Evolutionary conservation across 2,797 vertebrate species (phyloP).

Genomic region (Perodicticus potto): DNA sequence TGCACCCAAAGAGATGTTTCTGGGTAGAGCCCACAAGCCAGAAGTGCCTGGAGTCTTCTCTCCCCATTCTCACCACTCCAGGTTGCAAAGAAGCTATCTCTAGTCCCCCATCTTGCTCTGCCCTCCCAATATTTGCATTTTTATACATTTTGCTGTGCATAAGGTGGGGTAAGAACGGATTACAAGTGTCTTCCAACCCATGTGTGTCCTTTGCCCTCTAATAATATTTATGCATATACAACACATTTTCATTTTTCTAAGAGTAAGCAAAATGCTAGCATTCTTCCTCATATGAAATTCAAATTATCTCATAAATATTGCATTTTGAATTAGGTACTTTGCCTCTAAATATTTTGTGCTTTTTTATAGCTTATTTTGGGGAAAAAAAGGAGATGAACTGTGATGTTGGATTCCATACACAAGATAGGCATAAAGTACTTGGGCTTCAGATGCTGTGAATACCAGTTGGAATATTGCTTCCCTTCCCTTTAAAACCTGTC

Average conservation of each 20-base stretch:
- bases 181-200: conserved; percentile 17
- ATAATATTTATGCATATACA: conserved; percentile 67
- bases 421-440: conserved; percentile 59
- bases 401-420: conserved; percentile 54
- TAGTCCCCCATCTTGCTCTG: no score
- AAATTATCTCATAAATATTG: conserved; percentile 77
- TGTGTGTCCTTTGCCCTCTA: conserved; percentile 47
- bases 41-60: no score
- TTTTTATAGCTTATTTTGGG: conserved; percentile 57
- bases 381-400: conserved; percentile 36
- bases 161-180: conserved; percentile 10
- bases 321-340: conserved; percentile 74
- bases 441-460: conserved; percentile 62
- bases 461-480: conserved; percentile 66
- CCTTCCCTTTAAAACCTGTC: conserved; percentile 51
- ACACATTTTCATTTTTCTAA: conserved; percentile 71
- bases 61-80: no score
- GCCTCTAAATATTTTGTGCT: conserved; percentile 73
- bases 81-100: no score
- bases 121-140: not conserved
- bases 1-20: no score
- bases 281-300: conserved; percentile 77
- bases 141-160: conserved; percentile 15
- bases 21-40: no score
- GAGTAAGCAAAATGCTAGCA: conserved; percentile 73